Evolutionary conservation across 2,888 invertebrate species (phyloP), one percentile per base, ranked within the genome.

Genomic region (Busseola fusca): DNA sequence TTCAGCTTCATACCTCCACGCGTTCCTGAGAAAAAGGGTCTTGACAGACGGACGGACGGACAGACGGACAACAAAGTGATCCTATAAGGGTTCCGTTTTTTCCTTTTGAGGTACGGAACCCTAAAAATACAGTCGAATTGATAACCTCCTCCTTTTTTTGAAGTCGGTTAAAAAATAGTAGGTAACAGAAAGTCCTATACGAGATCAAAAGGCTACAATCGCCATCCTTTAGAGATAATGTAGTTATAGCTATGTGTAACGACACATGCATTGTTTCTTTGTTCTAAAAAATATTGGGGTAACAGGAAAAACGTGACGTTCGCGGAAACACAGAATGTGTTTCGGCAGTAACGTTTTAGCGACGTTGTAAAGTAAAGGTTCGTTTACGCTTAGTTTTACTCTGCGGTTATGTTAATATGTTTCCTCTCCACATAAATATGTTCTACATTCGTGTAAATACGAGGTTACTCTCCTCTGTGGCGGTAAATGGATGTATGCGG

Each of bases 271-370:
- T 70, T 72, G 21, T 76, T 75, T 78, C 74, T 84, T 80, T 84
- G 74, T 72, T 76, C 62, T 64, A 82, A 72, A 78, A 78, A 48
- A 74, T 76, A 72, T 78, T 78, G 56, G 68, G 25, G 60, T 66
- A 72, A 52, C 57, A 73, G 69, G 67, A 60, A 80, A 79, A 84
- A 74, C 76, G 78, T 84, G 68, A 78, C 68, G 80, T 75, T 74
- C 78, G 71, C 78, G 58, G 74, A 80, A 80, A 76, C 84, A 82
- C 84, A 82, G 85, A 87, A 87, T 87, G 82, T 87, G 83, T 85
- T 85, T 87, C 81, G 88, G 88, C 84, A 86, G 88, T 91, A 88
- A 89, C 87, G 85, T 91, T 92, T 92, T 90, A 91, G 87, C 89
- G 84, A 81, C 81, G 90, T 87, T 89, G 86, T 91, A 89, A 91